A percentile compares a stretch with the other conserved stretches of the same genome.
Conservation (phyloP, 2,797 vertebrate genomes). For the Danio tinwini region DNA sequence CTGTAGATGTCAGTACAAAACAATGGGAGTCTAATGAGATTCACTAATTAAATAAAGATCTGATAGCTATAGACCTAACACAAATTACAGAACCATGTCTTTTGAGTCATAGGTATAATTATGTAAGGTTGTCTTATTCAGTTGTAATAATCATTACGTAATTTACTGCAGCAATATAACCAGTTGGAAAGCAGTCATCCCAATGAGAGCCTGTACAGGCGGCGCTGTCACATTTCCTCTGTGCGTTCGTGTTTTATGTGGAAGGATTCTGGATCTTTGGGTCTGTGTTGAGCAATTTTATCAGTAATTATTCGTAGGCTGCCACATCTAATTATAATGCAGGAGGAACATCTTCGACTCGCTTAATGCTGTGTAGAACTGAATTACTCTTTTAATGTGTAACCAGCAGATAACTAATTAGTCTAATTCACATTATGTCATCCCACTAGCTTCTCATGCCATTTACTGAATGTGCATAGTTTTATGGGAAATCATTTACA, state of each 20-base stretch:
- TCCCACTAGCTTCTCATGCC: not conserved
- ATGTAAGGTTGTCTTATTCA: conserved; percentile 5
- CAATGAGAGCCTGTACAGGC: conserved; percentile 5
- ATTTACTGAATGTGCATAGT: not conserved
- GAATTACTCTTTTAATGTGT: conserved; percentile 41
- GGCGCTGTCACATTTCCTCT: conserved; percentile 24
- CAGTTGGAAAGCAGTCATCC: not conserved
- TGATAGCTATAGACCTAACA: not conserved
- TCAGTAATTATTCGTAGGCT: conserved; percentile 24
- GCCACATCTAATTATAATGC: conserved; percentile 28
- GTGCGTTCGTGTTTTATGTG: not conserved
- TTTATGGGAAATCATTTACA: not conserved
- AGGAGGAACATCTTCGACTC: conserved; percentile 10
- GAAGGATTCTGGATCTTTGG: conserved; percentile 16
- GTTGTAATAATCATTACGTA: conserved; percentile 27
- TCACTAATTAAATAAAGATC: not conserved
- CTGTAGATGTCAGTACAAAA: conserved; percentile 29
- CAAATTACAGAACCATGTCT: conserved; percentile 16
- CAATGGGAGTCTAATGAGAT: conserved; percentile 32
- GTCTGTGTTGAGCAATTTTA: conserved; percentile 28
- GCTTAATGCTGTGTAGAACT: conserved; percentile 14
- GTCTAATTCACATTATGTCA: conserved; percentile 36
- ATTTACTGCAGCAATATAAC: conserved; percentile 15
- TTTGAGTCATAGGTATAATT: conserved; percentile 19
- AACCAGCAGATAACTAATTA: conserved; percentile 39